A percentile compares a stretch with the other conserved stretches of the same genome.
phyloP scores from a whole-genome alignment of 2,113 vertebrate genomes.

The Aviceda subcristata region DNA sequence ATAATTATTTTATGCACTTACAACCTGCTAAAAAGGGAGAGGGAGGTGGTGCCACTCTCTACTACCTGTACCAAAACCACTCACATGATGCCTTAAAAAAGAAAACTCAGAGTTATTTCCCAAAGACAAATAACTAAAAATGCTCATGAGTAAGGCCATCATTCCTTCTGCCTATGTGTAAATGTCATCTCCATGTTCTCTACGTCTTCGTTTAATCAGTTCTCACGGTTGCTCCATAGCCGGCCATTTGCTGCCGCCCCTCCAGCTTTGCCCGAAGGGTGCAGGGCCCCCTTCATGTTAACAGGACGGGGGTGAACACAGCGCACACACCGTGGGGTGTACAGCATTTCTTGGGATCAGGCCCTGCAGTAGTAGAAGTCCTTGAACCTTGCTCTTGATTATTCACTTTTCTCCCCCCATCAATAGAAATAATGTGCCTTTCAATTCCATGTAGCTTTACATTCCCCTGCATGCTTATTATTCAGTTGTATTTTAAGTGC shows the following conservation, averaged over 20 bases:
- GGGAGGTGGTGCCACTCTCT: background rate
- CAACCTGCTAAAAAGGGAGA: background rate
- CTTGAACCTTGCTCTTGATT: slow-evolving; percentile 23
- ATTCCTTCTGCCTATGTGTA: background rate
- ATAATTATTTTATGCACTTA: background rate
- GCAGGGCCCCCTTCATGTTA: background rate
- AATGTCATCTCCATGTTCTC: background rate
- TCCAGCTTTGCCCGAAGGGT: background rate
- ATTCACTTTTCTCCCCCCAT: background rate
- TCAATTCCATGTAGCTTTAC: slow-evolving; percentile 22
- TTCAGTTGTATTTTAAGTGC: slow-evolving; percentile 71
- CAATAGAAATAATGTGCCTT: slow-evolving; percentile 17
- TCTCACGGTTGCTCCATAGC: fast-evolving
- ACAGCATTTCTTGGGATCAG: background rate
- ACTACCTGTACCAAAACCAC: background rate
- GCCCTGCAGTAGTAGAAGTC: background rate
- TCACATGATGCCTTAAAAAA: background rate
- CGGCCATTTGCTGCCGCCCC: no score
- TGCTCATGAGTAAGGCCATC: background rate
- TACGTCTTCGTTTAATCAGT: background rate
- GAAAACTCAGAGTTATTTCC: background rate
- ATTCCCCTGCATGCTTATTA: slow-evolving; percentile 63
- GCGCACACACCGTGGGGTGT: background rate
- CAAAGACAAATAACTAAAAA: background rate
- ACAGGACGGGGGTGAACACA: background rate